Evolutionary conservation across 2,888 invertebrate genomes (phyloP), one percentile per base, ranked within the genome.

Genomic region (Ommatoiulus sabulosus): DNA sequence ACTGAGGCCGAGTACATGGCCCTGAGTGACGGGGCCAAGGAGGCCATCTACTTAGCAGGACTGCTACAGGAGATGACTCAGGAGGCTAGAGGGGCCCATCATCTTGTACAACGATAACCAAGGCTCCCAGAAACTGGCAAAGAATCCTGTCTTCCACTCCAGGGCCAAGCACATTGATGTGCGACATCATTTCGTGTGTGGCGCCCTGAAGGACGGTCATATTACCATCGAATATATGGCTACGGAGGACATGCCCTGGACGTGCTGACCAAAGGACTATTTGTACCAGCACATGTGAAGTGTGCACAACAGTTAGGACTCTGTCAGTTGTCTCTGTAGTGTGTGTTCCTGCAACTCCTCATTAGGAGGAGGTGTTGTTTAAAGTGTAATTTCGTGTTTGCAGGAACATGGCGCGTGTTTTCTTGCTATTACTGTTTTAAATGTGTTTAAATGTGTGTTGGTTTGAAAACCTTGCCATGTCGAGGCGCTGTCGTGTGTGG

Each of bases 111-210:
- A 88, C 43, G 90, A 90, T 80, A 91, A 91, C 87, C 90, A 91
- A 57, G 89, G 89, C n/a, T 88, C 90, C 20, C 89, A 90, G 17
- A 87, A 89, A 72, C 63, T 90, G 87, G 85, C 87, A 8, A 89
- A 88, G 84, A 90, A 89, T 87, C 89, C 90, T 10, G 88, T 90
- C n/a, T 84, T 63, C 44, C 90, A 90, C 48, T 89, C 88, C 48
- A 44, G 89, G 44, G 89, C 89, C 6, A 91, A 91, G 88, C 90
- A 91, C 88, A 90, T 90, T 87, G 90, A 89, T 63, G 88, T 90
- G 12, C 63, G 87, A 15, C 89, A 89, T 35, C 90, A 90, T 63
- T 90, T 90, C 46, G 88, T 90, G 43, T 44, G 89, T 72, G 89
- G 89, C 52, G 89, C 88, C 8, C 86, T 86, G 20, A 84, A 84